Percentiles rank a stretch among this genome's conserved stretches.
phyloP scores from a whole-genome alignment of 1,140 invertebrate species.

The Drosophila asahinai region DNA sequence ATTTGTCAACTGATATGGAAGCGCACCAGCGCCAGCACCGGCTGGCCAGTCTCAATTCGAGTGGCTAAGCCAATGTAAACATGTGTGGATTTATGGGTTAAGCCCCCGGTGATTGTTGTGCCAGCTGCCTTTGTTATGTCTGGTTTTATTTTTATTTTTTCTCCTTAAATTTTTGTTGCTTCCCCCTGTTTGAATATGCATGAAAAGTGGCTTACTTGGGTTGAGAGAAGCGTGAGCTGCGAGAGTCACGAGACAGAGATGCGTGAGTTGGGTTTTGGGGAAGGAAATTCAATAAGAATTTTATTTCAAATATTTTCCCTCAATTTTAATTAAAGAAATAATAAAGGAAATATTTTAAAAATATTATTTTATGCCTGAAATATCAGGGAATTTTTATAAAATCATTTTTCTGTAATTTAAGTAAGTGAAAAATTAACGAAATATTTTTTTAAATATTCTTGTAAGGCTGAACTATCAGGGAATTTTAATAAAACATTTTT shows the following conservation, averaged over 20 bases:
- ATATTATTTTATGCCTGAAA: neutral
- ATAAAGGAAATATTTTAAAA: no score
- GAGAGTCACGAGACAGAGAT: neutral
- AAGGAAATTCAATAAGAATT: accelerated
- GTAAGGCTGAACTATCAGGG: no score
- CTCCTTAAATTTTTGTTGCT: constrained; percentile 19
- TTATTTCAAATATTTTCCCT: neutral
- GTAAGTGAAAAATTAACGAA: no score
- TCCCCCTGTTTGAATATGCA: constrained; percentile 65
- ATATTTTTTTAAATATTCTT: no score
- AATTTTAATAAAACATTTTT: neutral
- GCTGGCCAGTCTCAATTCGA: constrained; percentile 31
- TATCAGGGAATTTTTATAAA: no score
- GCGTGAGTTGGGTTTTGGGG: neutral
- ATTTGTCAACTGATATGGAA: constrained; percentile 81
- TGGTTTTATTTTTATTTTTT: constrained; percentile 13
- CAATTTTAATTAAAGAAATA: neutral
- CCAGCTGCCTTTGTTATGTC: constrained; percentile 36
- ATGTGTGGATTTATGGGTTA: constrained; percentile 74
- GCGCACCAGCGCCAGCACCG: constrained; percentile 19
- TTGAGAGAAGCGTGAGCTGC: neutral
- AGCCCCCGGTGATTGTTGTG: constrained; percentile 40
- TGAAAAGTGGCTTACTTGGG: constrained; percentile 23
- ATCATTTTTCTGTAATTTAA: neutral
- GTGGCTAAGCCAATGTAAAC: constrained; percentile 69